phyloP scores from a whole-genome alignment of 1,140 invertebrate genomes.

The Cepaea nemoralis region DNA sequence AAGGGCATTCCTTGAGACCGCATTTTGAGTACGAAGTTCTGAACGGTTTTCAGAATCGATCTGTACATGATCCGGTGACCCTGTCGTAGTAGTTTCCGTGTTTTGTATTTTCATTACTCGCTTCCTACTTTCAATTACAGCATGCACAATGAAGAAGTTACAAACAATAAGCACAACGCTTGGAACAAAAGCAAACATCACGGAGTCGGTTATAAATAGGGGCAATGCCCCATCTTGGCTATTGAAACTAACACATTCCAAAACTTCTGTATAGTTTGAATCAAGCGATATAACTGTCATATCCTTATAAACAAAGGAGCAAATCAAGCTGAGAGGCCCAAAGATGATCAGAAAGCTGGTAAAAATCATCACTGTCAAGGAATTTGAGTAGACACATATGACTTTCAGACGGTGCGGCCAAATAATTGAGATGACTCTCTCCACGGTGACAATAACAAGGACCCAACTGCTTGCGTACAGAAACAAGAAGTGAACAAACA shows the following conservation, averaged over 20 bases:
- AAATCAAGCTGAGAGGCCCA: neutral
- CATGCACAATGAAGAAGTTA: neutral
- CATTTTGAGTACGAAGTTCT: neutral
- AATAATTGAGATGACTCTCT: neutral
- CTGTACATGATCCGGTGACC: neutral
- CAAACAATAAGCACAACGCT: neutral
- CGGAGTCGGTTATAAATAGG: neutral
- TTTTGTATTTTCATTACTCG: neutral
- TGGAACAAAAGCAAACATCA: neutral
- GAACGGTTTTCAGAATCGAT: neutral
- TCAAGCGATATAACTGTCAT: neutral
- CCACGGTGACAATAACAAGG: neutral
- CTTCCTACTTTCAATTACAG: neutral
- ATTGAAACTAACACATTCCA: neutral
- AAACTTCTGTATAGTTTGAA: neutral
- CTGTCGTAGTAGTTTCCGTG: too few relatives aligned
- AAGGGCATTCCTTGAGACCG: neutral
- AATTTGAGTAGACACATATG: neutral
- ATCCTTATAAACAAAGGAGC: neutral
- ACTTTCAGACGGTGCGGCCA: neutral
- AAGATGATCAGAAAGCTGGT: neutral
- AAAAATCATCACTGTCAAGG: neutral
- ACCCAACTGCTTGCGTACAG: neutral
- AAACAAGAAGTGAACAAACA: neutral
- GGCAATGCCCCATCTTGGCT: neutral